Percentiles rank a stretch among this genome's conserved stretches.
phyloP scores from a whole-genome alignment of 2,797 vertebrate genomes.

The Apogon hyalosoma region DNA sequence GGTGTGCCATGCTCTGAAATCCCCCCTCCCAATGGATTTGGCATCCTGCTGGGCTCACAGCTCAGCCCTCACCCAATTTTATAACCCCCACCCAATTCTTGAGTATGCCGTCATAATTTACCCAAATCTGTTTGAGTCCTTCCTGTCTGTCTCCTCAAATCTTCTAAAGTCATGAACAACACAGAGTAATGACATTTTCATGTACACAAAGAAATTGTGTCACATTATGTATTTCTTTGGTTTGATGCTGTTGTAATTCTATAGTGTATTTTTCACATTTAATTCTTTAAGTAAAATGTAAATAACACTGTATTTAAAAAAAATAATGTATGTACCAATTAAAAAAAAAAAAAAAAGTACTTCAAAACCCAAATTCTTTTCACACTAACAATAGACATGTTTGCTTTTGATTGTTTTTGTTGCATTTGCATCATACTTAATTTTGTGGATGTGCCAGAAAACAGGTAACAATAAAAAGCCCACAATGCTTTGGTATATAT shows the following conservation, averaged over 20 bases:
- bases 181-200: constrained; percentile 36
- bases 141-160: constrained; percentile 70
- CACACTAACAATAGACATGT: too few relatives aligned
- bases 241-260: constrained; percentile 17
- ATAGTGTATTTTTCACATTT: constrained; percentile 4
- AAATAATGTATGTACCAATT: too few relatives aligned
- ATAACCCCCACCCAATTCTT: constrained; percentile 43
- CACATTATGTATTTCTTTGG: constrained; percentile 1
- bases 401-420: too few relatives aligned
- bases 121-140: constrained; percentile 70
- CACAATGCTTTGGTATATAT: too few relatives aligned
- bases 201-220: constrained; percentile 48
- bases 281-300: not conserved
- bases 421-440: too few relatives aligned
- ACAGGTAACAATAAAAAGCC: too few relatives aligned
- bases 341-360: too few relatives aligned
- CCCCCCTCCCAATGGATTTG: constrained; percentile 52
- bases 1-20: constrained; percentile 61
- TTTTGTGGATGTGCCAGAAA: too few relatives aligned
- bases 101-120: constrained; percentile 62
- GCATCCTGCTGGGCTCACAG: constrained; percentile 63
- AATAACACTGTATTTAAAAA: too few relatives aligned
- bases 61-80: constrained; percentile 24
- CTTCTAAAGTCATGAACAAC: constrained; percentile 39
- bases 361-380: too few relatives aligned